phyloP scores from a whole-genome alignment of 2,797 vertebrate species.

The Leucoraja ocellata region DNA sequence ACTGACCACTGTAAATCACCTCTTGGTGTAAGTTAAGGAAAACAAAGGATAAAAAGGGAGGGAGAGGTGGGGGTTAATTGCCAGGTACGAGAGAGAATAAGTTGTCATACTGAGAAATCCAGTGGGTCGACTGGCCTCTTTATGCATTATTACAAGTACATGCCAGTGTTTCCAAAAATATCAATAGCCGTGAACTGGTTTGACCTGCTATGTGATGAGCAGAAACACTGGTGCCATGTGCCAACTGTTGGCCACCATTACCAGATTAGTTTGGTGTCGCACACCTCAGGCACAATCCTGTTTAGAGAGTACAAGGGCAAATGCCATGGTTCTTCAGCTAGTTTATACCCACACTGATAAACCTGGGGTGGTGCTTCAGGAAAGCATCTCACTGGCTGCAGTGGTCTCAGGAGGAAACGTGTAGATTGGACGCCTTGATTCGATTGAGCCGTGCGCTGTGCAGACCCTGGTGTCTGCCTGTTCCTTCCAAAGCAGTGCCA shows the following conservation, averaged over 20 bases:
- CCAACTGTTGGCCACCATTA: not conserved
- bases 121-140: too few species aligned
- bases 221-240: not conserved
- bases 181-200: too few species aligned
- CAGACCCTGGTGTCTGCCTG: not conserved
- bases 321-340: not conserved
- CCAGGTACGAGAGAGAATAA: too few species aligned
- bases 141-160: too few species aligned
- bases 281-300: not conserved
- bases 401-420: conserved; percentile 51
- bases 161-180: too few species aligned
- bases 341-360: conserved; percentile 61
- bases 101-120: too few species aligned
- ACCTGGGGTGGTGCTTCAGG: conserved; percentile 60
- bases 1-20: too few species aligned
- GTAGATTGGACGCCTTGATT: conserved; percentile 46
- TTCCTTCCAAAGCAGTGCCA: conserved; percentile 64
- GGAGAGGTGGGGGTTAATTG: too few species aligned
- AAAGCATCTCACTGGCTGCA: conserved; percentile 65
- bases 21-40: too few species aligned
- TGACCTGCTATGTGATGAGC: not conserved
- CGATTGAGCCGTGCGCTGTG: conserved; percentile 45
- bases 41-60: too few species aligned
- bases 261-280: not conserved
- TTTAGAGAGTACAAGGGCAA: not conserved